Evolutionary conservation across 2,113 vertebrate genomes (phyloP).

Genomic region (Bos javanicus): DNA sequence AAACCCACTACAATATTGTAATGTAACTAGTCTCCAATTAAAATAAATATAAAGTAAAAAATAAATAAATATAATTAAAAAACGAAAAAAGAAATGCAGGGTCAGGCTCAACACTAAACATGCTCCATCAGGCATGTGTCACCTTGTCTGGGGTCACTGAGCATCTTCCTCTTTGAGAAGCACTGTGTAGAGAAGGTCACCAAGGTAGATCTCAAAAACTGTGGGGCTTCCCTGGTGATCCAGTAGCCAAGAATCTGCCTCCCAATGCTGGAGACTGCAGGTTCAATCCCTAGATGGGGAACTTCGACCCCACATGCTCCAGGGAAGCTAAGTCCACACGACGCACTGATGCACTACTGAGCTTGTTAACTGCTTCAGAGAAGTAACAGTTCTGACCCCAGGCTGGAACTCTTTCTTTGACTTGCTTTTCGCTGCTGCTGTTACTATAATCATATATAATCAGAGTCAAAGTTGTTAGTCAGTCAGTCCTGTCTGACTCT

Average conservation of each 20-base stretch:
- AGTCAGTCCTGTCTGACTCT: too few species aligned
- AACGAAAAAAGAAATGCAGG: neutral
- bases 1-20: rapidly evolving
- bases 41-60: neutral
- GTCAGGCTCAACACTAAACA: neutral
- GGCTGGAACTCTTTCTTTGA: neutral
- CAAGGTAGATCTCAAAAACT: neutral
- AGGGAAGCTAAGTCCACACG: neutral
- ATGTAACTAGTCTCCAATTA: neutral
- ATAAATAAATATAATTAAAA: too few species aligned
- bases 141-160: neutral
- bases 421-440: neutral
- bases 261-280: neutral
- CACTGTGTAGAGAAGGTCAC: neutral
- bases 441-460: neutral
- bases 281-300: neutral
- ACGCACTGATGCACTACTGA: rapidly evolving
- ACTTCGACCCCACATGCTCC: neutral
- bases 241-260: neutral
- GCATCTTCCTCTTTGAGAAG: neutral
- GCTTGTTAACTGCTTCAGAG: neutral
- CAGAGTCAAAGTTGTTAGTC: too few species aligned
- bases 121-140: neutral
- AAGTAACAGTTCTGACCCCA: neutral
- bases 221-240: neutral